Conservation (phyloP, 2,888 invertebrate genomes). For the Labia minor region DNA sequence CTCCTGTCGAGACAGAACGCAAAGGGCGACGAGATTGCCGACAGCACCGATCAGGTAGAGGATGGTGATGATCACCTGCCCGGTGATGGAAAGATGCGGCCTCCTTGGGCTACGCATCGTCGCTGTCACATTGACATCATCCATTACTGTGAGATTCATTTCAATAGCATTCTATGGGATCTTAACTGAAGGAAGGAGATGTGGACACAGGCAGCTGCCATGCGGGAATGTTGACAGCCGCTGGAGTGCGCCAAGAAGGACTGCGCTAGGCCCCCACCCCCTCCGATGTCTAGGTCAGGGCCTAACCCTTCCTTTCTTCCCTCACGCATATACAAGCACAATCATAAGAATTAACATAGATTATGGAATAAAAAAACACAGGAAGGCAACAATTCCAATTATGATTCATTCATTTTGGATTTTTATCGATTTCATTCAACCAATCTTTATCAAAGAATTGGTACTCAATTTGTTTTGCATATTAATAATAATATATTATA, state of each 20-base stretch:
- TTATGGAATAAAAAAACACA: too few relatives aligned
- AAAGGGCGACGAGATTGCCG: slow-evolving; percentile 66
- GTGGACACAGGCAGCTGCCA: neutral
- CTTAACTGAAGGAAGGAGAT: neutral
- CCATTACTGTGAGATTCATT: neutral
- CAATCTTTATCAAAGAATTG: too few relatives aligned
- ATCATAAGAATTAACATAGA: too few relatives aligned
- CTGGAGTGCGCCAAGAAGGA: neutral
- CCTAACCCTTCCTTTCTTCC: slow-evolving; percentile 4
- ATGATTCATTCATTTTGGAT: too few relatives aligned
- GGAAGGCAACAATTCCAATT: too few relatives aligned
- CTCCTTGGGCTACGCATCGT: slow-evolving; percentile 24
- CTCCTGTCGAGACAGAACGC: slow-evolving; percentile 59
- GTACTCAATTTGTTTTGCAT: too few relatives aligned
- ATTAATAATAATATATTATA: too few relatives aligned
- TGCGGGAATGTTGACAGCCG: neutral
- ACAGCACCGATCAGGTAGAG: slow-evolving; percentile 56
- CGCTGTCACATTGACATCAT: neutral
- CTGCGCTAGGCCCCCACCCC: too few relatives aligned
- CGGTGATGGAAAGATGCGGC: slow-evolving; percentile 29
- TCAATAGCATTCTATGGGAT: neutral
- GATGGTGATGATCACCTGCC: slow-evolving; percentile 40
- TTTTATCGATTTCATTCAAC: too few relatives aligned
- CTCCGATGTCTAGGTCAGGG: slow-evolving; percentile 16
- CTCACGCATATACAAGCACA: neutral